Conservation (phyloP, 2,797 vertebrate genomes). For the Chaunax sp. region DNA sequence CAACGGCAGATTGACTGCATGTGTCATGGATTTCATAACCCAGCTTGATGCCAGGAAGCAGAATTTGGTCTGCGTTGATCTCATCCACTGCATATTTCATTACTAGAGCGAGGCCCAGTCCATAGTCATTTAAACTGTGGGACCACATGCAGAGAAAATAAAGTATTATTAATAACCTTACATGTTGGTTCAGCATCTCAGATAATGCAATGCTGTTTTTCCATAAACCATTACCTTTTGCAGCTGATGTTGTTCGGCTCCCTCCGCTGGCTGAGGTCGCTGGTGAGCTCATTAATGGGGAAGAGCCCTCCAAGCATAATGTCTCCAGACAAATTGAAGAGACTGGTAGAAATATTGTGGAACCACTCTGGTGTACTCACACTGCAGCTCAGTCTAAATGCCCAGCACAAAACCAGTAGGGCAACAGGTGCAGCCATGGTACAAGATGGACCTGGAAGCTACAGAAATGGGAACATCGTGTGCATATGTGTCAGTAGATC, state of each 20-base stretch:
- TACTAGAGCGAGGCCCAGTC: slow-evolving; percentile 78
- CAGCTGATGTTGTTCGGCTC: slow-evolving; percentile 71
- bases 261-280: slow-evolving; percentile 64
- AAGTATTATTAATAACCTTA: not conserved
- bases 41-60: slow-evolving; percentile 81
- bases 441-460: slow-evolving; percentile 1
- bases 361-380: slow-evolving; percentile 69
- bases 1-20: slow-evolving; percentile 74
- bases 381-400: slow-evolving; percentile 28
- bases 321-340: slow-evolving; percentile 81
- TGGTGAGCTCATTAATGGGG: slow-evolving; percentile 76
- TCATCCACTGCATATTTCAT: slow-evolving; percentile 87
- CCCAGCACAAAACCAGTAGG: slow-evolving; percentile 69
- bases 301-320: slow-evolving; percentile 84
- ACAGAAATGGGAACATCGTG: not conserved
- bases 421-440: slow-evolving; percentile 63
- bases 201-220: not conserved
- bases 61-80: slow-evolving; percentile 72
- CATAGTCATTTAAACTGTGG: slow-evolving; percentile 69
- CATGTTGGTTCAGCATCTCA: slow-evolving; percentile 4
- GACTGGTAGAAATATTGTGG: slow-evolving; percentile 74
- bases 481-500: slow-evolving; percentile 12
- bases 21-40: slow-evolving; percentile 82
- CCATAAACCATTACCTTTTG: slow-evolving; percentile 67
- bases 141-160: not conserved